Conservation (phyloP, 2,797 vertebrate species). For the Catamblyrhynchus diadema region DNA sequence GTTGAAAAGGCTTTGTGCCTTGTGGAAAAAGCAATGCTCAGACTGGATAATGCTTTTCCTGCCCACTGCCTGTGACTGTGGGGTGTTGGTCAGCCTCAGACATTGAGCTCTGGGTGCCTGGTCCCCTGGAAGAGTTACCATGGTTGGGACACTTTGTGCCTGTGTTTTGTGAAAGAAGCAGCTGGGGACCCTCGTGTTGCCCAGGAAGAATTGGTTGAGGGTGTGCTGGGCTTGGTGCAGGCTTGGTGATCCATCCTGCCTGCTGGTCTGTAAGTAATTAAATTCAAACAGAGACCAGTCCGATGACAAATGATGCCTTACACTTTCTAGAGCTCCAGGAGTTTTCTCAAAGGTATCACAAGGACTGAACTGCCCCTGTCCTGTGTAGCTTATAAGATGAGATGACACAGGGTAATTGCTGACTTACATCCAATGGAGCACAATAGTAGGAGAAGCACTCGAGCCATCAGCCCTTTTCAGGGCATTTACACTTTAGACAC, state of each 20-base stretch:
- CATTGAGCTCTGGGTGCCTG: neutral
- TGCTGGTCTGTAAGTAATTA: neutral
- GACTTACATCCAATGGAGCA: fast-evolving
- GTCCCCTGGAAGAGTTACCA: fast-evolving
- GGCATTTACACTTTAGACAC: neutral
- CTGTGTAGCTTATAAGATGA: neutral
- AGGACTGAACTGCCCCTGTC: neutral
- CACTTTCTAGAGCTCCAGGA: neutral
- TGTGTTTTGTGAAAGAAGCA: neutral
- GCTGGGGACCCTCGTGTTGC: fast-evolving
- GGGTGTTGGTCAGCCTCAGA: neutral
- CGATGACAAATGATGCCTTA: neutral
- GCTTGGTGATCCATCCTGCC: neutral
- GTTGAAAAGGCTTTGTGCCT: neutral
- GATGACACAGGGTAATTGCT: neutral
- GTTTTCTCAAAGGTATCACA: neutral
- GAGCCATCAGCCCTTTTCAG: neutral
- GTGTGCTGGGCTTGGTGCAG: neutral
- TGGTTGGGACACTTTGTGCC: neutral
- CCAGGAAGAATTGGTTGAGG: neutral
- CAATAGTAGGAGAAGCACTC: neutral
- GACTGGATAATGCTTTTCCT: neutral
- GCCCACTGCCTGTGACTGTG: neutral
- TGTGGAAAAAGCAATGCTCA: neutral
- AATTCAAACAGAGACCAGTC: neutral